Conservation (phyloP, 2,888 invertebrate species). For the Erebia palarica region DNA sequence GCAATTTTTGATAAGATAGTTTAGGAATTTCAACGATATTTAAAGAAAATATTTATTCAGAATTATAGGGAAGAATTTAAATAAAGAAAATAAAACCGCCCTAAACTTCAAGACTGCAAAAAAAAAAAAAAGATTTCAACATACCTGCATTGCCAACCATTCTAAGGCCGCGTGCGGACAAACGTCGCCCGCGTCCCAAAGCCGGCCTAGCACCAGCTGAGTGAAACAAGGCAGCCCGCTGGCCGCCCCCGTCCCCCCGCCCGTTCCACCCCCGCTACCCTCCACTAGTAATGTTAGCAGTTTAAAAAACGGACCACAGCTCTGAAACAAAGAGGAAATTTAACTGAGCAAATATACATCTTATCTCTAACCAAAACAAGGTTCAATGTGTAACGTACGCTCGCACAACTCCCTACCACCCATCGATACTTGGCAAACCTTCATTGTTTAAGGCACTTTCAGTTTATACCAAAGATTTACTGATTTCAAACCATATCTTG, state of each 20-base stretch:
- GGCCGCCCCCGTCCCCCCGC: slow-evolving; percentile 84
- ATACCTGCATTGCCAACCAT: slow-evolving; percentile 92
- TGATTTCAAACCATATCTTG: too few relatives aligned
- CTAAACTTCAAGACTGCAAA: too few relatives aligned
- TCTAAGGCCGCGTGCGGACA: slow-evolving; percentile 96
- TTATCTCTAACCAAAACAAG: not conserved
- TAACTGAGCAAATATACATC: not conserved
- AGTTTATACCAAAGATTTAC: too few relatives aligned
- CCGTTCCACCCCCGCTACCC: slow-evolving; percentile 87
- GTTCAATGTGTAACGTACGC: not conserved
- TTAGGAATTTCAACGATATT: too few relatives aligned
- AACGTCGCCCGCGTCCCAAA: slow-evolving; percentile 95
- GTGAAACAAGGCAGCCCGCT: slow-evolving; percentile 95
- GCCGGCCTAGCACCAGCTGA: slow-evolving; percentile 91
- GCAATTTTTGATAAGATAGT: too few relatives aligned
- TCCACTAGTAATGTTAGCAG: slow-evolving; percentile 94
- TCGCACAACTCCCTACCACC: too few relatives aligned
- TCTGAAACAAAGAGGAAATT: slow-evolving; percentile 64
- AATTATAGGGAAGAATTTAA: too few relatives aligned
- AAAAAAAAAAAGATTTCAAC: not conserved
- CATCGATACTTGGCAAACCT: too few relatives aligned
- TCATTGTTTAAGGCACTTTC: too few relatives aligned
- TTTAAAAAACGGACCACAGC: slow-evolving; percentile 96
- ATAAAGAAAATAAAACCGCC: too few relatives aligned
- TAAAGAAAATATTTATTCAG: too few relatives aligned